A percentile compares a stretch with the other conserved stretches of the same genome.
These are phyloP conservation scores for Phocides pigmalion DNA, from an alignment of 1,140 invertebrate species.

Conservation along the genomic window DNA sequence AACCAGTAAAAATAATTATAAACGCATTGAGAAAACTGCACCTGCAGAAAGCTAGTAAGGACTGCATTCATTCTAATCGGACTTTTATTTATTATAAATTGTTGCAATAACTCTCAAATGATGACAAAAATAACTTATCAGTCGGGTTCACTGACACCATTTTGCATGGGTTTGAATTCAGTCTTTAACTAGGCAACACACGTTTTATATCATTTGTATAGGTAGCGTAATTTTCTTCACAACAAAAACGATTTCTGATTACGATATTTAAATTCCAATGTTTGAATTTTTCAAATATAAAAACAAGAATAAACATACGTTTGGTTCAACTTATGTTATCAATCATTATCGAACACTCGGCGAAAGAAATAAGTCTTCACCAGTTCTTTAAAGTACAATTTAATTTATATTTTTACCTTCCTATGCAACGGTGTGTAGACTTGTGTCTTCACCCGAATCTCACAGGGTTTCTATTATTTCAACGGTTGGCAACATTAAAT, in stretches of 20 bases:
- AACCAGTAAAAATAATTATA: not conserved
- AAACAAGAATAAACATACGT: too few relatives aligned
- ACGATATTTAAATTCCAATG: too few relatives aligned
- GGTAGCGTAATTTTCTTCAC: too few relatives aligned
- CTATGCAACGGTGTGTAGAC: not conserved
- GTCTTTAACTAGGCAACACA: not conserved
- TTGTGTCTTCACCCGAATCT: not conserved
- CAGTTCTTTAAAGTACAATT: not conserved
- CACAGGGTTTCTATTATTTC: not conserved
- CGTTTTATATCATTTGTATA: too few relatives aligned
- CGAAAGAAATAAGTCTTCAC: not conserved
- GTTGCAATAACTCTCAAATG: not conserved
- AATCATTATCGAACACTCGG: not conserved
- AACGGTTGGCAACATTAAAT: not conserved
- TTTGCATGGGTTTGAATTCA: not conserved
- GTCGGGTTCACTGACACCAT: not conserved
- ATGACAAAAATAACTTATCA: not conserved
- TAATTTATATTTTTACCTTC: not conserved
- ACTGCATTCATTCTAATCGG: not conserved
- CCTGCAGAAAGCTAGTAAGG: not conserved
- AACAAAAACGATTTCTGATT: too few relatives aligned
- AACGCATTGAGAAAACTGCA: not conserved
- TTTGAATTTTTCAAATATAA: too few relatives aligned
- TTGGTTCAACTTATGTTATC: not conserved
- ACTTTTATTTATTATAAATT: not conserved